A percentile compares a stretch with the other conserved stretches of the same genome.
Conservation (phyloP, 92 coral and sea anemone species). For the Paramuricea clavata region DNA sequence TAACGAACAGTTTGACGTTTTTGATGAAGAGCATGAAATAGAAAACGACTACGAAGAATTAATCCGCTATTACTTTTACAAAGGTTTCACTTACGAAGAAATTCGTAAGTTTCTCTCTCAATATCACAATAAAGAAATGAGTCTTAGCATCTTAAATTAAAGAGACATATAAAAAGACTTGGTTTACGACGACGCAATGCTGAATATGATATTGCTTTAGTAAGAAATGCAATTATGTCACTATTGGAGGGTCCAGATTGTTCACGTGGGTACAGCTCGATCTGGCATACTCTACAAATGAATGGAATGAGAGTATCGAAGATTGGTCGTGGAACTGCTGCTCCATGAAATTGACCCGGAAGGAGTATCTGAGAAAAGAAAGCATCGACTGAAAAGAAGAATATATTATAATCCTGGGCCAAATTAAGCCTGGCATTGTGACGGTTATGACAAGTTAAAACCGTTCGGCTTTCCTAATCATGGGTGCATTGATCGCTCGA, state of each 20-base stretch:
- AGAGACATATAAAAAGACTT: constrained; percentile 33
- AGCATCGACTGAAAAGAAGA: constrained; percentile 10
- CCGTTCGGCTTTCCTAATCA: constrained; percentile 54
- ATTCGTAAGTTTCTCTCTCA: constrained; percentile 54
- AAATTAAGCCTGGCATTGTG: constrained; percentile 42
- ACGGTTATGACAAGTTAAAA: constrained; percentile 30
- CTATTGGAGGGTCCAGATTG: constrained; percentile 61
- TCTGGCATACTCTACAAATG: constrained; percentile 67
- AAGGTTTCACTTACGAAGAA: constrained; percentile 43
- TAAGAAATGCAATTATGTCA: constrained; percentile 49
- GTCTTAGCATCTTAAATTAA: constrained; percentile 52
- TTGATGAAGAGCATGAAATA: constrained; percentile 5
- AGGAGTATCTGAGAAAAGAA: constrained; percentile 49
- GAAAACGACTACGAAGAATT: constrained; percentile 23
- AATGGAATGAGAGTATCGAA: constrained; percentile 56
- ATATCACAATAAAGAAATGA: constrained; percentile 59
- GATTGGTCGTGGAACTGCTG: constrained; percentile 51
- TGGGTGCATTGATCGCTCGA: constrained; percentile 50
- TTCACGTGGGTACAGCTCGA: constrained; percentile 65
- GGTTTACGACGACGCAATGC: constrained; percentile 54
- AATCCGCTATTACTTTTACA: constrained; percentile 34
- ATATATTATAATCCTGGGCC: constrained; percentile 36
- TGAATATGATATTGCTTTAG: constrained; percentile 38
- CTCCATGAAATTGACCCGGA: constrained; percentile 69
- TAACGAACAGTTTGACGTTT: neutral